Conservation (phyloP, 2,888 invertebrate genomes). For the Drosophila longiperda region DNA sequence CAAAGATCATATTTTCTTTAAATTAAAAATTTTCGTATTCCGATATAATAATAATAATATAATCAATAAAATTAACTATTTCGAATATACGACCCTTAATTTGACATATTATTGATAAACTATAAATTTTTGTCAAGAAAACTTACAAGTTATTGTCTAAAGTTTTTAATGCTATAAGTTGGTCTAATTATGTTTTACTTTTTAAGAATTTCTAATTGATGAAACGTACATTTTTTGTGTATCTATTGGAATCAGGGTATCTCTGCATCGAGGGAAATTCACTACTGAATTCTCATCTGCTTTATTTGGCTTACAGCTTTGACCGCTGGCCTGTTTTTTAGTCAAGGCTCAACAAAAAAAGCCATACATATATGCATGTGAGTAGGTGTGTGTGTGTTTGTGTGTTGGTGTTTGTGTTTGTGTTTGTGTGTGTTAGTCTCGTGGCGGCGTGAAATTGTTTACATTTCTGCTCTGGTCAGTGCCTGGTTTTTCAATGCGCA, state of each 20-base stretch:
- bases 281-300: constrained; percentile 6
- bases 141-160: not conserved
- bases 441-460: constrained; percentile 69
- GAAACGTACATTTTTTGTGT: not conserved
- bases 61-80: too few species aligned
- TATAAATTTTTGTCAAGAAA: not conserved
- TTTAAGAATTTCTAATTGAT: not conserved
- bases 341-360: constrained; percentile 72
- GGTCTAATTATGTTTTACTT: too few species aligned
- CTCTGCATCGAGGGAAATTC: not conserved
- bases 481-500: constrained; percentile 58
- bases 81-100: too few species aligned
- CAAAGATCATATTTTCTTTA: not conserved
- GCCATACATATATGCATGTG: constrained; percentile 41
- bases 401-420: constrained; percentile 7
- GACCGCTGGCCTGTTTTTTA: constrained; percentile 75
- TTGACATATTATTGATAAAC: not conserved
- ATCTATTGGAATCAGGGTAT: constrained; percentile 18
- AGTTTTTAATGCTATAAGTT: not conserved
- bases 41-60: too few species aligned
- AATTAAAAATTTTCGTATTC: not conserved
- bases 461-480: constrained; percentile 66
- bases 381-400: constrained; percentile 8
- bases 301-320: constrained; percentile 28
- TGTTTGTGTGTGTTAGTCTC: constrained; percentile 23